Base-by-base conservation (phyloP, 1,140 invertebrate species). In the Drosophila parabipectinata region DNA sequence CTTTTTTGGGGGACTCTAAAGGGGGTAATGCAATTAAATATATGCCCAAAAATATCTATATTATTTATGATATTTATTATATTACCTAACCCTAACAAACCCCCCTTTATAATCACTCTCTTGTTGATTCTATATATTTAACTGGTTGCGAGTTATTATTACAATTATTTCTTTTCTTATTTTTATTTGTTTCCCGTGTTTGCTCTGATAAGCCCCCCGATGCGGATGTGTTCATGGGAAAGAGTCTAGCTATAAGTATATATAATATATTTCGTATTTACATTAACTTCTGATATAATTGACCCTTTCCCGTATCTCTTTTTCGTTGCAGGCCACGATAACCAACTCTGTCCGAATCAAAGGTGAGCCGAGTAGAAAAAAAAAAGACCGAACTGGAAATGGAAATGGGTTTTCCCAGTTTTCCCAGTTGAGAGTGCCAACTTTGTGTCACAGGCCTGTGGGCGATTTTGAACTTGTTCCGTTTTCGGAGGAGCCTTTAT, bases 391-490 rank as follows among this genome's bases (percentile, higher is more conserved):
- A 18, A 18, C 18, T 18, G 18, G 18, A 18, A 56, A 47, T 55
- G 30, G 39, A 69, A 69, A 66, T 30, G 37, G 64, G 30, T 37
- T 50, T 54, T 57, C n/a, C 51, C 48, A 30, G 30, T 37, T 50
- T 54, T 57, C n/a, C 51, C 48, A 30, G 32, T 67, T 57, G 66
- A 69, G 41, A 47, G 51, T 69, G 67, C 64, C 63, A 18, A 18
- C 18, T 18, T 18, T 18, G 18, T 18, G 18, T 1, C 18, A 72
- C 57, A 47, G 39, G 39, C 24, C 77, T 53, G 44, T 60, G 12
- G 68, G 78, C 72, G 48, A 47, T 68, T 77, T 77, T 84, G 80
- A 84, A 77, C 76, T 84, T 77, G 77, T 80, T 77, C 72, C 60
- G 79, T 58, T 80, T 69, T 48, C 48, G 71, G 61, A 56, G 56